Evolutionary conservation across 2,888 invertebrate genomes (phyloP), one percentile per base, ranked within the genome.

Genomic region (Malthinus flaveolus): DNA sequence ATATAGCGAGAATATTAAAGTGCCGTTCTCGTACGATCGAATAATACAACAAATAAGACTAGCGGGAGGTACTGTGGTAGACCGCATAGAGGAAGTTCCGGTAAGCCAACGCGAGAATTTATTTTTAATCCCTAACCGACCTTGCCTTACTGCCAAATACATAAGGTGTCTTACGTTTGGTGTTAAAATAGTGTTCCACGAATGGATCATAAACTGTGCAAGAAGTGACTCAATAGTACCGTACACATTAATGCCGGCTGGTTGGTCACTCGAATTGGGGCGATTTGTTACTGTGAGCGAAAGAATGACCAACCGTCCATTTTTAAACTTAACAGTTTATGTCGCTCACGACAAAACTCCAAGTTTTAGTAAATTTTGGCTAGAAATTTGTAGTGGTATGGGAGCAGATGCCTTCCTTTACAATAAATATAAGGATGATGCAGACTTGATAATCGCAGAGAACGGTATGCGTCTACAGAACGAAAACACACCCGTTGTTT

Each of bases 131-230:
- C 86, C 90, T 0, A 87, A 89, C 7, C 82, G 87, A 10, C 87
- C 88, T 36, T 89, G 89, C 67, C 80, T 86, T 51, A 91, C 91
- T 0, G 85, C 87, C 7, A 91, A 90, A 72, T 90, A 87, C 75
- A 81, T 92, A 65, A 84, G 87, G 64, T 89, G 88, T 64, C 73
- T 92, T 36, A 88, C 90, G 0, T 83, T 84, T 1, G 86, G 86
- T 57, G 82, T 91, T 0, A 71, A 80, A 13, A 83, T 86, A 5
- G 78, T 90, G 3, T 85, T 85, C 39, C 88, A 91, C 75, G 82
- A 81, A 55, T 93, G 91, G 91, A 83, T 92, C 50, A 83, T 87
- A 32, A 78, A 84, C 65, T 86, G 85, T 68, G 86, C 88, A 68
- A 73, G 74, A 10, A 68, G 76, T 67, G 77, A 79, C 34, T 75